These are phyloP conservation scores for Bombus picipes DNA, from an alignment of 1,140 invertebrate species.

Conservation along the genomic window DNA sequence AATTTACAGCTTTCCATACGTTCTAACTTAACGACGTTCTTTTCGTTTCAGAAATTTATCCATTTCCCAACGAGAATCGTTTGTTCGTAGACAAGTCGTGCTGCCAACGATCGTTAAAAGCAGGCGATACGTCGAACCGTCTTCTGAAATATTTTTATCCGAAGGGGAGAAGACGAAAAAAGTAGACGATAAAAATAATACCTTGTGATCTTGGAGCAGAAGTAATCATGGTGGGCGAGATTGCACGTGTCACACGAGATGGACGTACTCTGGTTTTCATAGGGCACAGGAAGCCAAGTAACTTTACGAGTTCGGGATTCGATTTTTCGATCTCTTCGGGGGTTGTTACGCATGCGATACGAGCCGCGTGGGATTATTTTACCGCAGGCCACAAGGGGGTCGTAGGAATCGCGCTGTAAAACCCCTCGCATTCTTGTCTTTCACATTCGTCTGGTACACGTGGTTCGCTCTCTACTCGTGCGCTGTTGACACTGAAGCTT, in stretches of 20 bases:
- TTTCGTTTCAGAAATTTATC: background rate
- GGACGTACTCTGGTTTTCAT: background rate
- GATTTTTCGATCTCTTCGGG: constrained; percentile 56
- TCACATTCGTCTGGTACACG: constrained; percentile 5
- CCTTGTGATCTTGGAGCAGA: too few relatives aligned
- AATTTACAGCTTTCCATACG: background rate
- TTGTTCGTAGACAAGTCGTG: background rate
- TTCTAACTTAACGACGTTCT: background rate
- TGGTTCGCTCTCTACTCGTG: background rate
- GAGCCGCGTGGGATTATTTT: constrained; percentile 59
- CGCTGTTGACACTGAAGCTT: constrained; percentile 28
- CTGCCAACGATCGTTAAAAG: background rate
- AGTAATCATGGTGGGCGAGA: background rate
- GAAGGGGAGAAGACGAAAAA: background rate
- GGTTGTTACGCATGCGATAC: constrained; percentile 43
- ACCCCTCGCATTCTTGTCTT: constrained; percentile 49
- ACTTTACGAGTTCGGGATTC: constrained; percentile 56
- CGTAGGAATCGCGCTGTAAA: constrained; percentile 25
- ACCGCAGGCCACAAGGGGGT: constrained; percentile 33
- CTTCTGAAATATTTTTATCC: background rate
- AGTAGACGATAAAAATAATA: background rate
- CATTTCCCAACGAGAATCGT: background rate
- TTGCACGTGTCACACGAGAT: constrained; percentile 20
- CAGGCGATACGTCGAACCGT: background rate
- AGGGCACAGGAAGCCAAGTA: constrained; percentile 27